Evolutionary conservation across 1,140 invertebrate species (phyloP).

Genomic region (Philopotamus ludificatus): DNA sequence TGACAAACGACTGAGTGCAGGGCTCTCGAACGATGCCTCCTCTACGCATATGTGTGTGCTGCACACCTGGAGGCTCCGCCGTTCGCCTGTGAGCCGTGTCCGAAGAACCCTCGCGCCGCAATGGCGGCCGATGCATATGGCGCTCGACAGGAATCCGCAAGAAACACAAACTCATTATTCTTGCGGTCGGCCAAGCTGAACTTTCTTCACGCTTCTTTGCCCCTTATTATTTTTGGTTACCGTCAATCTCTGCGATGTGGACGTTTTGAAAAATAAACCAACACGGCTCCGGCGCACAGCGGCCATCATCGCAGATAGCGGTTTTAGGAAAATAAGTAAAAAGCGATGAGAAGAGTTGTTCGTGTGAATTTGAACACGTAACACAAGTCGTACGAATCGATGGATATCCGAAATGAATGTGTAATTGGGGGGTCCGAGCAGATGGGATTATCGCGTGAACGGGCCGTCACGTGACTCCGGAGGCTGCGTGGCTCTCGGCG

Average conservation of each 20-base stretch:
- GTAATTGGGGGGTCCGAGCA: too few relatives aligned
- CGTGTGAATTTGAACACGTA: too few relatives aligned
- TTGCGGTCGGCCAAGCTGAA: constrained; percentile 13
- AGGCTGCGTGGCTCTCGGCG: too few relatives aligned
- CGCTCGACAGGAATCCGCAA: background rate
- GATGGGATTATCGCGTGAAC: too few relatives aligned
- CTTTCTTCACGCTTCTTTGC: constrained; percentile 17
- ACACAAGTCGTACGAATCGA: too few relatives aligned
- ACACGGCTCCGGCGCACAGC: too few relatives aligned
- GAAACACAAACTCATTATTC: background rate
- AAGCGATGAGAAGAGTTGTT: too few relatives aligned
- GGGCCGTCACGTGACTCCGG: too few relatives aligned
- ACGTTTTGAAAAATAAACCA: too few relatives aligned
- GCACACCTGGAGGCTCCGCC: background rate
- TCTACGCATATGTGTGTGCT: background rate
- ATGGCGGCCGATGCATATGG: background rate
- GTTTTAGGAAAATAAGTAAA: too few relatives aligned
- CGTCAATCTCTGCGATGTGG: background rate
- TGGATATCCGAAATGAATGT: too few relatives aligned
- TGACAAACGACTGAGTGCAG: background rate
- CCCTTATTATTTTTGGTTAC: background rate
- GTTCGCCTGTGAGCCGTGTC: background rate
- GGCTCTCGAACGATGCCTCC: background rate
- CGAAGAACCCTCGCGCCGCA: background rate
- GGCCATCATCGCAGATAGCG: too few relatives aligned